phyloP scores from a whole-genome alignment of 2,888 invertebrate species.

The Syritta pipiens region DNA sequence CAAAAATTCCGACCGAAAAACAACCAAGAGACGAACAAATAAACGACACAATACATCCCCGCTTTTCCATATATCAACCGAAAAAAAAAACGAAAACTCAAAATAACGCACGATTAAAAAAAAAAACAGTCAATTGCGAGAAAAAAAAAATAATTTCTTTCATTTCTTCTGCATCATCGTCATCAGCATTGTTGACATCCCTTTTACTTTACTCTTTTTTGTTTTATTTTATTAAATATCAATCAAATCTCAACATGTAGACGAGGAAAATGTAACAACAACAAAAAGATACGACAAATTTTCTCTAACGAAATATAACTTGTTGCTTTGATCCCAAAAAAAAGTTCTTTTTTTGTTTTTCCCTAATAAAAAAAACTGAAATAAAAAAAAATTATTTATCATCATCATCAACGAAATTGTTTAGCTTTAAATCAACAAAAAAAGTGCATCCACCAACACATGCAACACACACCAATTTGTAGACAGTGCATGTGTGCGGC shows the following conservation, averaged over 20 bases:
- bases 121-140: constrained; percentile 35
- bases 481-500: constrained; percentile 1
- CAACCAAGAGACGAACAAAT: constrained; percentile 26
- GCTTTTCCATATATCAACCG: constrained; percentile 46
- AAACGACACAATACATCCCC: constrained; percentile 56
- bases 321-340: constrained; percentile 32
- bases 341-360: not conserved
- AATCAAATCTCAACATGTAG: constrained; percentile 4
- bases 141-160: constrained; percentile 40
- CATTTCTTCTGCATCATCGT: constrained; percentile 40
- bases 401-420: constrained; percentile 47
- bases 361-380: constrained; percentile 29
- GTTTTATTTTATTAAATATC: constrained; percentile 7
- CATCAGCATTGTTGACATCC: constrained; percentile 26
- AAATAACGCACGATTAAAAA: constrained; percentile 20
- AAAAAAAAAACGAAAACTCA: constrained; percentile 29
- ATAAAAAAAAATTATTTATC: constrained; percentile 22
- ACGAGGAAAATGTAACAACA: not conserved
- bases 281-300: not conserved
- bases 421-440: constrained; percentile 17
- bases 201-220: not conserved
- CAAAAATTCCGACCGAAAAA: constrained; percentile 43
- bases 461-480: constrained; percentile 2
- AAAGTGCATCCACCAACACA: constrained; percentile 27
- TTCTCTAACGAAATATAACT: constrained; percentile 17